Base-by-base conservation (phyloP, 2,797 vertebrate genomes). In the Hapalemur alaotrensis region DNA sequence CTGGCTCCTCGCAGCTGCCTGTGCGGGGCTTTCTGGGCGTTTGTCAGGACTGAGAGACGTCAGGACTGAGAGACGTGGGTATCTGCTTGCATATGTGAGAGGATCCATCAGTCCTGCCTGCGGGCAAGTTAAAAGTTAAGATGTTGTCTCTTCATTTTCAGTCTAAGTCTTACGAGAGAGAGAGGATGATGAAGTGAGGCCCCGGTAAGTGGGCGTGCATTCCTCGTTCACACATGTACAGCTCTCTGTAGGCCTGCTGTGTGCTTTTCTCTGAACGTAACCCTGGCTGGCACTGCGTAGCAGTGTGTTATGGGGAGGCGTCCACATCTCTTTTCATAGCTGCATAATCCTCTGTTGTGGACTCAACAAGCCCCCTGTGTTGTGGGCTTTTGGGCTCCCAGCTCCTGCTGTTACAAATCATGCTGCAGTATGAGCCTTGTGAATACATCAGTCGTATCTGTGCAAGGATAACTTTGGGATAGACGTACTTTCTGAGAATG, bases 301-400 rank as follows among this genome's bases (percentile, higher is more conserved):
- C 48, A 8, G 11, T 0, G 4, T 50, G 46, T 75, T n/a, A 23
- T 0, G n/a, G 75, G 32, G 35, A 7, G 4, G 50, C 2, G 4
- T 54, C 48, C 50, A 0, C 4, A 0, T 35, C 32, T 25, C n/a
- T 38, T 15, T 32, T n/a, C 11, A n/a, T 20, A 35, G 32, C 32
- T 52, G 48, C 20, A 22, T 35, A 12, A 35, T 2, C 12, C 7
- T 35, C 50, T 4, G 2, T 1, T 14, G n/a, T 78, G 20, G 50
- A 13, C n/a, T 75, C 72, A n/a, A 17, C 2, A 30, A 9, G 7
- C 41, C 43, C 11, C 2, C 4, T 15, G 0, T 30, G 30, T 28
- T 0, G 4, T 25, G 50, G 38, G 30, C 57, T 43, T 41, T 30
- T 61, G 28, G 23, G 17, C 41, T 43, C 38, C 10, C 12, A 25